phyloP scores from a whole-genome alignment of 1,140 invertebrate genomes.

The Drosophila trapezifrons region DNA sequence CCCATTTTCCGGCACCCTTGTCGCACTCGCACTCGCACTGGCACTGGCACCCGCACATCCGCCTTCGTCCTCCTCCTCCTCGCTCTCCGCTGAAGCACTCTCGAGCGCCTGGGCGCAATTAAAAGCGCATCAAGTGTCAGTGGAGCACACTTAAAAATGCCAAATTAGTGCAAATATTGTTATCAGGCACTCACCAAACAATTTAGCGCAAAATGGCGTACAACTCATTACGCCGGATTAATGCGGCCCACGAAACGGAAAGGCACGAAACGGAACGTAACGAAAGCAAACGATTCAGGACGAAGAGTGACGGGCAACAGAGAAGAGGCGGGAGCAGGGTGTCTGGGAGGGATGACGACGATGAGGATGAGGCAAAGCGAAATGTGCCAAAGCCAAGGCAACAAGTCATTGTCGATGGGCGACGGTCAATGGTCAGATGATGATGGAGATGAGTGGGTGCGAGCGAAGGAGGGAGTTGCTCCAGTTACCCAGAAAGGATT shows the following conservation, averaged over 20 bases:
- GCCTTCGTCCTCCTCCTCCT: conserved; percentile 8
- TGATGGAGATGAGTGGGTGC: conserved; percentile 10
- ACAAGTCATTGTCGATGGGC: conserved; percentile 28
- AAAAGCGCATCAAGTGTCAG: conserved; percentile 84
- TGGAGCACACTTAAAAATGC: conserved; percentile 84
- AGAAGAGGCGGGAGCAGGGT: neutral
- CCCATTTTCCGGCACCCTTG: conserved; percentile 17
- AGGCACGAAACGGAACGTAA: neutral
- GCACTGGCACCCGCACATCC: conserved; percentile 8
- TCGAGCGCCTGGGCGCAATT: conserved; percentile 82
- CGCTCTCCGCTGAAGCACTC: conserved; percentile 58
- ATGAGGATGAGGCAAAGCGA: neutral
- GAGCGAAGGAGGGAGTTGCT: conserved; percentile 12
- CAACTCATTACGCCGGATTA: conserved; percentile 84
- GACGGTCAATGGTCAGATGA: conserved; percentile 28
- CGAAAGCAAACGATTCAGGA: conserved; percentile 25
- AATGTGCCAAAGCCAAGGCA: conserved; percentile 43
- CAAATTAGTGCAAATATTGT: conserved; percentile 84
- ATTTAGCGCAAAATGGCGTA: conserved; percentile 84
- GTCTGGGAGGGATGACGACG: neutral
- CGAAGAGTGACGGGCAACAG: conserved; percentile 2
- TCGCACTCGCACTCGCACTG: conserved; percentile 8
- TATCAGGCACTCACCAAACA: conserved; percentile 84
- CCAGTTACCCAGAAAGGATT: conserved; percentile 30
- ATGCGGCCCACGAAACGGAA: conserved; percentile 50